phyloP scores from a whole-genome alignment of 2,888 invertebrate species.

The Zaprionus obscuricornis region DNA sequence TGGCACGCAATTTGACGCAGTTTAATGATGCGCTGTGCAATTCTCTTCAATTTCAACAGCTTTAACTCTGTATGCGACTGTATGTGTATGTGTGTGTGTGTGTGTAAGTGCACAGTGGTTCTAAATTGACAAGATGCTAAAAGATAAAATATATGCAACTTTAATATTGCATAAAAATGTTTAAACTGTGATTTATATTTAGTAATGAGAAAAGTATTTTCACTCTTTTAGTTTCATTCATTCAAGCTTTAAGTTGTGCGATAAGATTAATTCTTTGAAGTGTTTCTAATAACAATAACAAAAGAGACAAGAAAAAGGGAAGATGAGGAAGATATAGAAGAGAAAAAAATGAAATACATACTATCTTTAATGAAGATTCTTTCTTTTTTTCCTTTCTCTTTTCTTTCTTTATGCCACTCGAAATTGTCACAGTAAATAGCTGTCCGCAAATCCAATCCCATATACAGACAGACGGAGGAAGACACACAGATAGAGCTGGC shows the following conservation, averaged over 20 bases:
- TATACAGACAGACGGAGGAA: constrained; percentile 10
- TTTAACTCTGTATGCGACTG: not conserved
- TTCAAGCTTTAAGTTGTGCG: constrained; percentile 2
- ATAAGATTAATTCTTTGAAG: constrained; percentile 22
- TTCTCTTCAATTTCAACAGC: constrained; percentile 27
- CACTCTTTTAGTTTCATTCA: too few species aligned
- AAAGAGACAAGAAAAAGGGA: constrained; percentile 2
- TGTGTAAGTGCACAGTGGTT: constrained; percentile 11
- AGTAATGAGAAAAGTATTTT: too few species aligned
- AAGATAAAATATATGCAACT: not conserved
- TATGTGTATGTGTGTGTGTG: not conserved
- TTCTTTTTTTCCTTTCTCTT: too few species aligned
- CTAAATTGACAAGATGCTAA: not conserved
- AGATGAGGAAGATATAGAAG: not conserved
- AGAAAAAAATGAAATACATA: constrained; percentile 9
- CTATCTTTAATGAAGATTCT: constrained; percentile 44
- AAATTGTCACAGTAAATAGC: constrained; percentile 28
- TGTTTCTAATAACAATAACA: constrained; percentile 40
- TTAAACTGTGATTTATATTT: too few species aligned
- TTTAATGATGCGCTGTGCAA: constrained; percentile 54
- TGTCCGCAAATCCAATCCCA: constrained; percentile 18
- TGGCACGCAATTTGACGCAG: constrained; percentile 53
- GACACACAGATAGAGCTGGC: constrained; percentile 6
- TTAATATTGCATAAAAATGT: not conserved
- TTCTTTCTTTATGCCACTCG: constrained; percentile 32